A percentile compares a stretch with the other conserved stretches of the same genome.
Conservation (phyloP, 35 echinoderm and acorn worm genomes). For the Diadema setosum region DNA sequence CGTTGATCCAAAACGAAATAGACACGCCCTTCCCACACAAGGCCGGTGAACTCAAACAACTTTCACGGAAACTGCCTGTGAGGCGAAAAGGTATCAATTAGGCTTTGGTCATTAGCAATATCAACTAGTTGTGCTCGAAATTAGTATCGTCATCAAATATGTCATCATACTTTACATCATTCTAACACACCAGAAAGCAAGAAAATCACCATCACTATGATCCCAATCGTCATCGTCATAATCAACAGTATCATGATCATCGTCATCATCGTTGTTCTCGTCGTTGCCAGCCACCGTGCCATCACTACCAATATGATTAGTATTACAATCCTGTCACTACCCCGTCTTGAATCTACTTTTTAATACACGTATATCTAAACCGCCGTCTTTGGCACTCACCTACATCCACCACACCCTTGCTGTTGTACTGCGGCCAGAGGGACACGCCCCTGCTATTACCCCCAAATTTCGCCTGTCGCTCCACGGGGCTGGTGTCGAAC, state of each 20-base stretch:
- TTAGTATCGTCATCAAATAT: too few relatives aligned
- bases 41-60: slow-evolving; percentile 62
- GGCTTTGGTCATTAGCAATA: too few relatives aligned
- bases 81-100: neutral
- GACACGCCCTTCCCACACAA: slow-evolving; percentile 67
- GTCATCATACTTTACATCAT: neutral
- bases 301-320: neutral
- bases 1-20: slow-evolving; percentile 72
- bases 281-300: neutral
- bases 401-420: slow-evolving; percentile 47
- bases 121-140: too few relatives aligned
- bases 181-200: neutral
- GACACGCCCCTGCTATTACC: slow-evolving; percentile 23
- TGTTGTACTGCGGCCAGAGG: neutral
- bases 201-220: neutral
- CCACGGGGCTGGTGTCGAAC: neutral
- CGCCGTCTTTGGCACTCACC: too few relatives aligned
- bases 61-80: slow-evolving; percentile 55
- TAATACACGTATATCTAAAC: too few relatives aligned
- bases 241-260: too few relatives aligned
- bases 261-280: too few relatives aligned
- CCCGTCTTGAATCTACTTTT: too few relatives aligned
- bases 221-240: neutral
- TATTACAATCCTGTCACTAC: too few relatives aligned
- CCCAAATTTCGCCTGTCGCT: neutral